Conservation (phyloP, 2,888 invertebrate species). For the Nomada hirtipes region DNA sequence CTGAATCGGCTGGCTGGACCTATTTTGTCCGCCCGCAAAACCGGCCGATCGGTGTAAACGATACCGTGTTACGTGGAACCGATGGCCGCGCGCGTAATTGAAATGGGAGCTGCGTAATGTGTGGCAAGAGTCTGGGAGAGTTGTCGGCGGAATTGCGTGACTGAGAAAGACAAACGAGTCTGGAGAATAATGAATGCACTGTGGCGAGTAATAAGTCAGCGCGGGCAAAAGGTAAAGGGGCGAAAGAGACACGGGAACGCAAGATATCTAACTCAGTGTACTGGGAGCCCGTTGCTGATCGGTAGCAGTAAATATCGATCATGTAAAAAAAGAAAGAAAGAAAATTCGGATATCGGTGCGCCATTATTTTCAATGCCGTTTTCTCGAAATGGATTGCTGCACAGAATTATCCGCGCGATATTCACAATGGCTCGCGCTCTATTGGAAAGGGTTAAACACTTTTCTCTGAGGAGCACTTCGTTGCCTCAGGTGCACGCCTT, state of each 20-base stretch:
- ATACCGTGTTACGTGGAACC: background rate
- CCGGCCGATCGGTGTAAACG: constrained; percentile 1
- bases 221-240: background rate
- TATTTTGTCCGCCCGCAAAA: background rate
- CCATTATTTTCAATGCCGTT: background rate
- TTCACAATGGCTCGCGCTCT: background rate
- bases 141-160: background rate
- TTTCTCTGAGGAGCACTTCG: background rate
- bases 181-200: background rate
- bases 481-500: background rate
- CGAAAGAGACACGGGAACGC: background rate
- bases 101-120: constrained; percentile 6
- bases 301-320: too few relatives aligned
- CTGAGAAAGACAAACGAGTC: too few relatives aligned
- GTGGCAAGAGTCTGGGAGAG: background rate
- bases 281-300: too few relatives aligned
- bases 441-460: background rate
- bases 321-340: background rate
- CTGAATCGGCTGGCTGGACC: background rate
- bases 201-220: background rate
- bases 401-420: background rate
- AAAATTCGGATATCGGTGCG: background rate
- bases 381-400: background rate
- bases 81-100: constrained; percentile 5
- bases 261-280: background rate